These are phyloP conservation scores for Eueides isabella DNA, from an alignment of 1,140 invertebrate genomes.

Conservation along the genomic window DNA sequence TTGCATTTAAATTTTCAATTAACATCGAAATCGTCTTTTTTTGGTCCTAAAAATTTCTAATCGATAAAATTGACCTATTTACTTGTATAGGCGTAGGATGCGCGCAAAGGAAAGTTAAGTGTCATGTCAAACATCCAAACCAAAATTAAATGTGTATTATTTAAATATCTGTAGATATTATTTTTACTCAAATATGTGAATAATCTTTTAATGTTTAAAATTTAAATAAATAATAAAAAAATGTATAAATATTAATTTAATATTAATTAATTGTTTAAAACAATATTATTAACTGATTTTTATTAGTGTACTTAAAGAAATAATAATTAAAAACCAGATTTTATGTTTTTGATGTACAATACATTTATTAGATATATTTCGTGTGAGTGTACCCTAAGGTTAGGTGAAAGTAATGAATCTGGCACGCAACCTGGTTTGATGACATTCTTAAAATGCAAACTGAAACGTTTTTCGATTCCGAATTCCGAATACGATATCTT, in stretches of 20 bases:
- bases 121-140: background rate
- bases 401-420: slow-evolving; percentile 40
- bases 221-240: no score
- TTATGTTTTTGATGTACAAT: background rate
- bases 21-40: slow-evolving; percentile 18
- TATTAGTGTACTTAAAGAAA: no score
- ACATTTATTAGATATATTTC: slow-evolving; percentile 23
- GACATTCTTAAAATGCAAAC: slow-evolving; percentile 30
- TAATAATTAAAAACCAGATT: background rate
- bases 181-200: no score
- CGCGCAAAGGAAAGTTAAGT: background rate
- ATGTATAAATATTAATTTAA: no score
- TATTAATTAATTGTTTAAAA: no score
- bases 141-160: background rate
- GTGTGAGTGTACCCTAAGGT: slow-evolving; percentile 24
- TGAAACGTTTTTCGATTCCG: slow-evolving; percentile 18
- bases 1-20: slow-evolving; percentile 12
- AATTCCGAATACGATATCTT: slow-evolving; percentile 11
- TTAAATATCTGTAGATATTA: no score
- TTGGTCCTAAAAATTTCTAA: slow-evolving; percentile 47
- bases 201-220: no score
- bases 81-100: background rate
- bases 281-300: no score
- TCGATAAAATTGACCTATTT: slow-evolving; percentile 36
- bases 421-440: slow-evolving; percentile 35